These are phyloP conservation scores for Rhorus exstirpatorius DNA, from an alignment of 2,888 invertebrate species.

Conservation along the genomic window DNA sequence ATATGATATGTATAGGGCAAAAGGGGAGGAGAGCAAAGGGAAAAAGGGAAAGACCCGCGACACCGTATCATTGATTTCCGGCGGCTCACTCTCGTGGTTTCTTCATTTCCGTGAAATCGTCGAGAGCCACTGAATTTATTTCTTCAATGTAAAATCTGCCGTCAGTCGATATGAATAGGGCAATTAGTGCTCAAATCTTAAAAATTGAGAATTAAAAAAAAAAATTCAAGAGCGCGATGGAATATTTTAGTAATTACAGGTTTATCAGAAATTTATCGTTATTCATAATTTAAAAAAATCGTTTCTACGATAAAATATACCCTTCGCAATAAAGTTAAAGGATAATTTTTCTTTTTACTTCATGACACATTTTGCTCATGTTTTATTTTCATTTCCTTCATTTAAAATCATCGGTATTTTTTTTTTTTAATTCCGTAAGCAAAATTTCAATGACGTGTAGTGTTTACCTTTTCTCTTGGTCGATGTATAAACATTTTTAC, in stretches of 20 bases:
- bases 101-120: constrained; percentile 60
- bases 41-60: constrained; percentile 28
- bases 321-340: too few relatives aligned
- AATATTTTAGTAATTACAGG: background rate
- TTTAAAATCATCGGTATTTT: too few relatives aligned
- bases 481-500: too few relatives aligned
- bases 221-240: background rate
- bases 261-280: too few relatives aligned
- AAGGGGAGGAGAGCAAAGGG: constrained; percentile 17
- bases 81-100: constrained; percentile 49
- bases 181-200: background rate
- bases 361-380: too few relatives aligned
- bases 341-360: too few relatives aligned
- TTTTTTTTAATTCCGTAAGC: too few relatives aligned
- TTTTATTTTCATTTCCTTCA: too few relatives aligned
- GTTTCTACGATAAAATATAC: too few relatives aligned
- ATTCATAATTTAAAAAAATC: too few relatives aligned
- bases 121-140: constrained; percentile 10
- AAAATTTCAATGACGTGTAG: too few relatives aligned
- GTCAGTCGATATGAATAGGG: background rate
- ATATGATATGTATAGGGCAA: constrained; percentile 14
- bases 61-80: constrained; percentile 56
- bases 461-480: too few relatives aligned
- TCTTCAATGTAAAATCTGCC: background rate
- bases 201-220: background rate